A percentile compares a stretch with the other conserved stretches of the same genome.
phyloP scores from a whole-genome alignment of 2,113 vertebrate species.

The Drymodes brunneopygia region DNA sequence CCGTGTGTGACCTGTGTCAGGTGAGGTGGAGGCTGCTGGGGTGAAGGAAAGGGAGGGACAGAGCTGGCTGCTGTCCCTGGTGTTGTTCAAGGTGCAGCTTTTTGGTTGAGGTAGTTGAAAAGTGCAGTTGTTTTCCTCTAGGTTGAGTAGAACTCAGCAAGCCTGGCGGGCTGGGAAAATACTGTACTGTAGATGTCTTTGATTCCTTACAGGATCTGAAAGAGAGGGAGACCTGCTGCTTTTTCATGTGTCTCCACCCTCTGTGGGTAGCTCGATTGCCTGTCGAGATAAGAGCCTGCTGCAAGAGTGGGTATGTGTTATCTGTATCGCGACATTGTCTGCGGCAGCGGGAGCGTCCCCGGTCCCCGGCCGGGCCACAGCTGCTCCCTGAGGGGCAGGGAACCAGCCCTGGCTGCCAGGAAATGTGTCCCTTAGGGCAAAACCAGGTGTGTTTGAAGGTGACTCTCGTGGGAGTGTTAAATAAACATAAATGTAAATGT shows the following conservation, averaged over 20 bases:
- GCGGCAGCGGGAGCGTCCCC: background rate
- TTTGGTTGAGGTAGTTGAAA: slow-evolving; percentile 35
- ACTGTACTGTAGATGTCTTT: slow-evolving; percentile 63
- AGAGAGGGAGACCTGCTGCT: slow-evolving; percentile 63
- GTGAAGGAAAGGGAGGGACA: background rate
- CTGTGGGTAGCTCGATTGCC: slow-evolving; percentile 56
- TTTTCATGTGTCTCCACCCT: slow-evolving; percentile 64
- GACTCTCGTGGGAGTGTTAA: background rate
- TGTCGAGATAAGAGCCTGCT: slow-evolving; percentile 61
- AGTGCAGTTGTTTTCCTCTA: slow-evolving; percentile 48
- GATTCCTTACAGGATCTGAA: slow-evolving; percentile 63
- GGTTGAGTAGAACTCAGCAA: background rate
- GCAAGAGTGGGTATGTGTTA: slow-evolving; percentile 58
- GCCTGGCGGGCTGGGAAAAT: slow-evolving; percentile 34
- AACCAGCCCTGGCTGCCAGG: background rate
- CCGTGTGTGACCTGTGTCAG: slow-evolving; percentile 89
- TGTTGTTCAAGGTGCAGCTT: background rate
- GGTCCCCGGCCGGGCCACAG: accelerated
- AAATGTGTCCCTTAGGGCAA: background rate
- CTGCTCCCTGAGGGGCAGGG: background rate
- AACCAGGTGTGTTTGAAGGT: background rate
- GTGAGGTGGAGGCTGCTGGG: slow-evolving; percentile 61
- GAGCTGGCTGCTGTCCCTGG: background rate
- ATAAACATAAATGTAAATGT: too few species aligned
- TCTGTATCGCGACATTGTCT: slow-evolving; percentile 36